Evolutionary conservation across 2,888 invertebrate genomes (phyloP).

Genomic region (Petrolisthes manimaculis): DNA sequence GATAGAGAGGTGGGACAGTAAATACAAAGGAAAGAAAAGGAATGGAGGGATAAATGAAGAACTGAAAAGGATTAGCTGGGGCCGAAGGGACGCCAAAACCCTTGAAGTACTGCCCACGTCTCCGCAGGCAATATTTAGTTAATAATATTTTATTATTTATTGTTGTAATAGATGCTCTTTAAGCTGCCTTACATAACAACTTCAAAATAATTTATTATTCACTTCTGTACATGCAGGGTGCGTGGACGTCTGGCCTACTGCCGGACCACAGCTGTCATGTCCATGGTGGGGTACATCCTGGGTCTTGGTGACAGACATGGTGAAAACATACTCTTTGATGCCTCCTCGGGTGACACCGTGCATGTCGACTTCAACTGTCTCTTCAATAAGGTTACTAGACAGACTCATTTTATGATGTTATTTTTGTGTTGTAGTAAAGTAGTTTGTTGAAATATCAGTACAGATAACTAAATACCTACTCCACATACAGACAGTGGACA

Average conservation of each 20-base stretch:
- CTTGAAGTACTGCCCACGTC: no score
- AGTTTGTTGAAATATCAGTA: no score
- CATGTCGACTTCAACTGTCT: constrained; percentile 99
- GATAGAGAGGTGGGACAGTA: no score
- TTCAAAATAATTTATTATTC: neutral
- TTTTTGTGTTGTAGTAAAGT: no score
- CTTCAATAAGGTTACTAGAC: constrained; percentile 82
- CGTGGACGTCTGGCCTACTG: constrained; percentile 90
- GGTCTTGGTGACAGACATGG: constrained; percentile 84
- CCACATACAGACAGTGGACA: no score
- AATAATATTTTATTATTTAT: neutral
- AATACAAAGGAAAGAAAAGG: no score
- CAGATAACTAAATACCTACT: no score
- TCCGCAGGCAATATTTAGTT: neutral
- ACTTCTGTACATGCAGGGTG: constrained; percentile 76
- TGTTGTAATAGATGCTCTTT: neutral
- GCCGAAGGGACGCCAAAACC: no score
- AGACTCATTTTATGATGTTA: no score
- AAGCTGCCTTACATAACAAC: neutral
- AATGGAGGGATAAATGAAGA: no score
- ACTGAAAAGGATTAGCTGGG: no score
- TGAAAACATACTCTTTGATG: constrained; percentile 93
- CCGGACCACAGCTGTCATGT: constrained; percentile 96
- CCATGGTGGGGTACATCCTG: constrained; percentile 93
- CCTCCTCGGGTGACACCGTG: constrained; percentile 90